Base-by-base conservation (phyloP, 2,888 invertebrate species). In the Carcina quercana region DNA sequence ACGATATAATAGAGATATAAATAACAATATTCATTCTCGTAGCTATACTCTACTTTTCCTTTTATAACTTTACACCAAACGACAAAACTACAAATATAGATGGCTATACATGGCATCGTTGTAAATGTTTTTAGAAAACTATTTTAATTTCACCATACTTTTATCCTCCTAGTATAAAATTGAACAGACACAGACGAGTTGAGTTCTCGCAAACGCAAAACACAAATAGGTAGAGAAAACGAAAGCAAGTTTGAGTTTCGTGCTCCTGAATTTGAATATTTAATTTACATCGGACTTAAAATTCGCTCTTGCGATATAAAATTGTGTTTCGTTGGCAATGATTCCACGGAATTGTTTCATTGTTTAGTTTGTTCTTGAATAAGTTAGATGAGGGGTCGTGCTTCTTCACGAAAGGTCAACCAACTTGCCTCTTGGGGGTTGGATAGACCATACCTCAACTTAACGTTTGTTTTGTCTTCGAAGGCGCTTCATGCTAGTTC, bases 361-460 rank as follows among this genome's bases (percentile, higher is more conserved):
- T 59, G 59, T 65, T 62, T 61, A 70, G 65, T 71, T 64, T 53
- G 49, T 50, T 53, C 54, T 52, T 70, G 64, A 74, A 70, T 68
- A 72, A 74, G 66, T 72, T 60, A 71, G 54, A 47, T 56, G 58
- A 19, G 14, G n/a, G 11, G 26, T 13, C 6, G 24, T n/a, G n/a
- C n/a, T n/a, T n/a, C n/a, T n/a, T 26, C 15, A 15, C 15, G 15
- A 26, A n/a, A 6, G 20, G 20, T 8, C 20, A 20, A 20, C 10
- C n/a, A n/a, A 7, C 17, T 7, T 17, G 5, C 17, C 17, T 17
- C 5, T 17, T 17, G 17, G 5, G 17, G 17, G 17, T 17, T 17
- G 5, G 17, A 17, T 17, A 7, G n/a, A n/a, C n/a, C n/a, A n/a
- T n/a, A n/a, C n/a, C n/a, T n/a, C n/a, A n/a, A n/a, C n/a, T n/a